Evolutionary conservation across 2,113 vertebrate species (phyloP), one percentile per base, ranked within the genome.

Genomic region (Odobenus rosmarus): DNA sequence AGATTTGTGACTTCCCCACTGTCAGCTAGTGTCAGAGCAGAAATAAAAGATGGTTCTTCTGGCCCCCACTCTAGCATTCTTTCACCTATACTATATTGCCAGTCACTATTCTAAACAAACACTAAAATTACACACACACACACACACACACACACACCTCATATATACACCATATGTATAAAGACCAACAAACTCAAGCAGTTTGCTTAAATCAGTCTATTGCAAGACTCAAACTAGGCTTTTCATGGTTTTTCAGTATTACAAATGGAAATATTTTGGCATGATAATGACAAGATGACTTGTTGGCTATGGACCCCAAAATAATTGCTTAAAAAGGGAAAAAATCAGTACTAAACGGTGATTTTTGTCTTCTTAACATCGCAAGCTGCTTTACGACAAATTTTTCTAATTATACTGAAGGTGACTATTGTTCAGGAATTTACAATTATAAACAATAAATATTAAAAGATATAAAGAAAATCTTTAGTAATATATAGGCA

Each of bases 261-360:
- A 87, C 21, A 91, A 91, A 96, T 77, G 72, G 94, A 88, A 92
- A 90, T 28, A 80, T 91, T 88, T 61, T 42, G 42, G 4, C 49
- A 88, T n/a, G 11, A 72, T 51, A 82, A 84, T 67, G n/a, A 88
- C 69, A 88, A 87, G 36, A 94, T 36, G 46, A 77, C 5, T 72
- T 55, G 11, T n/a, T 51, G 19, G 12, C 6, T 82, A 59, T 82
- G 12, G 33, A 39, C 51, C 84, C 57, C 12, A 69, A 94, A 71
- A 85, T 2, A 69, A 55, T 26, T n/a, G 31, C 19, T 84, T 74
- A n/a, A 36, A 62, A 92, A 19, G 7, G 12, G 12, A 4, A 10
- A 46, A 46, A 39, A 46, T 59, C 26, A 61, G 28, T 64, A 55
- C 80, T 71, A 94, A 71, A 61, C 5, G 55, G 10, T 80, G 8